Percentiles rank a stretch among this genome's conserved stretches.
Evolutionary conservation across 2,113 vertebrate species (phyloP).

Genomic region (Macquaria ambigua): DNA sequence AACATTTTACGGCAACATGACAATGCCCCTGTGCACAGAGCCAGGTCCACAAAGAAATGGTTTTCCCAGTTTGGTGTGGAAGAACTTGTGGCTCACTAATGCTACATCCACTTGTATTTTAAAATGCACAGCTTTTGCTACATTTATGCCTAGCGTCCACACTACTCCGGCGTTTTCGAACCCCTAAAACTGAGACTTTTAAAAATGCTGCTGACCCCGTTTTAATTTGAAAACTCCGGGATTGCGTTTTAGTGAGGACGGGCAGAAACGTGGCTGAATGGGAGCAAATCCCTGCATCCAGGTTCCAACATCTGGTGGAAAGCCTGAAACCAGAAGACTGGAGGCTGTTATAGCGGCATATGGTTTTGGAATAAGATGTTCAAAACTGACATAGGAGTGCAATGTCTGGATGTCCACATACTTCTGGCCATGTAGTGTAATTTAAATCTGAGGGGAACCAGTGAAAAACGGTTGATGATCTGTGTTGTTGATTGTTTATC

Average conservation of each 20-base stretch:
- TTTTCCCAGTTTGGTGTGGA: not conserved
- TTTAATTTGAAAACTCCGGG: too few species aligned
- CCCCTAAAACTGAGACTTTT: too few species aligned
- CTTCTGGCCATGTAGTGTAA: not conserved
- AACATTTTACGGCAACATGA: not conserved
- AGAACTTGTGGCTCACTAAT: not conserved
- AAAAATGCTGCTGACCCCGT: too few species aligned
- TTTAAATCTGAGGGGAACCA: not conserved
- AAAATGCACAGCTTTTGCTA: too few species aligned
- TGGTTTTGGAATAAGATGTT: not conserved
- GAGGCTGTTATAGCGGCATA: not conserved
- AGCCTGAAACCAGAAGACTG: not conserved
- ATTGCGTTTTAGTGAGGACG: too few species aligned
- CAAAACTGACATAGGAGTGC: not conserved
- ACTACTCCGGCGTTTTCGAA: too few species aligned
- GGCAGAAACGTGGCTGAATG: too few species aligned
- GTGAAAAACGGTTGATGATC: not conserved
- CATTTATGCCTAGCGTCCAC: too few species aligned
- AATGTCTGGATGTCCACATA: constrained; percentile 13
- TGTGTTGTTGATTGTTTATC: not conserved
- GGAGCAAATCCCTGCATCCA: too few species aligned
- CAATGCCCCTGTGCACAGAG: not conserved
- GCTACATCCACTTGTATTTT: too few species aligned
- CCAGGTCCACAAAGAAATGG: not conserved
- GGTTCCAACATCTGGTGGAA: not conserved